Conservation (phyloP, 64 coral and sea anemone genomes). For the Pocillopora verrucosa region DNA sequence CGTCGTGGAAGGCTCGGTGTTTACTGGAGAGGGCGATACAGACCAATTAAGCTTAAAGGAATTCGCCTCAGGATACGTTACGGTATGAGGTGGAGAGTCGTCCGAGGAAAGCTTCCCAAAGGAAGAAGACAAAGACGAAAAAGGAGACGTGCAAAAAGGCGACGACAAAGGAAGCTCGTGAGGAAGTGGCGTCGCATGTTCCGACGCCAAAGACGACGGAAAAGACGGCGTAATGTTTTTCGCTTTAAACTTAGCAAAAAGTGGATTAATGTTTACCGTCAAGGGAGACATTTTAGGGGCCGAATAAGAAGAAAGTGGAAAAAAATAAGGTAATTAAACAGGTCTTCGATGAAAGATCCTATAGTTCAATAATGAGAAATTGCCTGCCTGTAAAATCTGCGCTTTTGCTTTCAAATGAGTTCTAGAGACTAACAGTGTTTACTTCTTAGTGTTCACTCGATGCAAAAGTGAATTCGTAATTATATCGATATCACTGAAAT, state of each 20-base stretch:
- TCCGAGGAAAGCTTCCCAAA: neutral
- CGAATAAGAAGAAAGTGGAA: neutral
- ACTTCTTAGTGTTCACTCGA: too few relatives aligned
- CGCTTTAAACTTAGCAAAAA: neutral
- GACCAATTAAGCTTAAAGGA: neutral
- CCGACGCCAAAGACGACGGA: constrained; percentile 6
- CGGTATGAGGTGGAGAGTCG: neutral
- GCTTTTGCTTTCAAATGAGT: too few relatives aligned
- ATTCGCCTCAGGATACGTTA: neutral
- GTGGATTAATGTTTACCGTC: constrained; percentile 7
- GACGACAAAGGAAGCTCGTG: neutral
- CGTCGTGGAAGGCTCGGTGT: constrained; percentile 19
- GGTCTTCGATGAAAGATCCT: neutral
- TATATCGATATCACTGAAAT: too few relatives aligned
- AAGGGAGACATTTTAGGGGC: neutral
- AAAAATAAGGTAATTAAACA: constrained; percentile 6
- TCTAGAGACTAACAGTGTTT: too few relatives aligned
- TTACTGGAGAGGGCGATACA: neutral
- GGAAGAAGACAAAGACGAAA: neutral
- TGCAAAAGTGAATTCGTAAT: too few relatives aligned
- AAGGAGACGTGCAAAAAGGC: constrained; percentile 19
- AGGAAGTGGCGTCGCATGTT: constrained; percentile 14
- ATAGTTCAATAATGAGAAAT: neutral
- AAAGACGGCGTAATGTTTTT: constrained; percentile 18
- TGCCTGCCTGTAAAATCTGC: too few relatives aligned